Conservation (phyloP, 2,888 invertebrate species). For the Cryptosula pallasiana region DNA sequence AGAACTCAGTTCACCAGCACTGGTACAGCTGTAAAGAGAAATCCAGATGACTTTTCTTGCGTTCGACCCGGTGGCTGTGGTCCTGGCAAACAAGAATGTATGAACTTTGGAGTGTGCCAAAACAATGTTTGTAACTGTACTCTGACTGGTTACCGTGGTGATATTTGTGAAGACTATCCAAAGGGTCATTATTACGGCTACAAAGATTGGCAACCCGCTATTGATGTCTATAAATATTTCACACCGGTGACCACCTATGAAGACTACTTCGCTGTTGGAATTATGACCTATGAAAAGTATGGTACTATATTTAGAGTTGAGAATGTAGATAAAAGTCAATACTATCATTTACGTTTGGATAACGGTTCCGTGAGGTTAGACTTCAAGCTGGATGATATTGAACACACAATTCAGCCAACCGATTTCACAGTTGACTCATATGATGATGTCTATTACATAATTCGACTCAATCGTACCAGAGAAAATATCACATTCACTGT, state of each 20-base stretch:
- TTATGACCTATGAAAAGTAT: slow-evolving; percentile 46
- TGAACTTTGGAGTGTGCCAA: slow-evolving; percentile 37
- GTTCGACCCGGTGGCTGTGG: not conserved
- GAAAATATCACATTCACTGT: not conserved
- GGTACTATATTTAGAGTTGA: slow-evolving; percentile 42
- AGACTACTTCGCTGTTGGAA: slow-evolving; percentile 48
- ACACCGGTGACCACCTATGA: slow-evolving; percentile 30
- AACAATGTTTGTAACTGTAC: slow-evolving; percentile 42
- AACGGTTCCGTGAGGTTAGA: slow-evolving; percentile 26
- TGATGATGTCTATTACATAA: not conserved
- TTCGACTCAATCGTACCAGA: slow-evolving; percentile 12
- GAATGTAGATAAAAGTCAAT: slow-evolving; percentile 32
- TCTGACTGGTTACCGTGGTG: slow-evolving; percentile 41
- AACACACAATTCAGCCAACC: not conserved
- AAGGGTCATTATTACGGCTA: slow-evolving; percentile 39
- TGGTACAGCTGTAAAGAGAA: not conserved
- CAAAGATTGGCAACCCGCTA: slow-evolving; percentile 32
- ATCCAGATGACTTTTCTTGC: not conserved
- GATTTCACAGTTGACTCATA: not conserved
- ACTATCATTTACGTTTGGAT: slow-evolving; percentile 46
- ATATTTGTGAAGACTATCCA: slow-evolving; percentile 30
- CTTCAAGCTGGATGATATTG: not conserved
- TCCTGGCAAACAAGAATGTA: slow-evolving; percentile 13
- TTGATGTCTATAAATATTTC: slow-evolving; percentile 36
- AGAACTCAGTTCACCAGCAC: not conserved